Percentiles rank a stretch among this genome's conserved stretches.
Conservation (phyloP, 2,888 invertebrate genomes). For the Elegia similella region DNA sequence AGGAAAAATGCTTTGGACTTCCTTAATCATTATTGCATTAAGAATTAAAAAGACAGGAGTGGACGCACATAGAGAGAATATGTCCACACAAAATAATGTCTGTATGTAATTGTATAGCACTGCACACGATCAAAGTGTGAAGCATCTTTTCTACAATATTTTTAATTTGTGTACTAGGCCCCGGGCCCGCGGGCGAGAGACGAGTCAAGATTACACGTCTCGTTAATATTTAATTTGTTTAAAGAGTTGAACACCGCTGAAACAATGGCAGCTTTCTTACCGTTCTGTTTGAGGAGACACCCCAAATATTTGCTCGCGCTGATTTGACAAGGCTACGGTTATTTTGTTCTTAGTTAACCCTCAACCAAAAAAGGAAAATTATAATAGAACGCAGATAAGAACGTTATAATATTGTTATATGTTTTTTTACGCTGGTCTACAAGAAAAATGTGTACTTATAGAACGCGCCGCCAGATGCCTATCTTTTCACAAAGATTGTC, state of each 20-base stretch:
- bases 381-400: neutral
- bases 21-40: no score
- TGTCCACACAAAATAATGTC: no score
- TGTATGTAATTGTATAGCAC: no score
- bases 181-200: constrained; percentile 28
- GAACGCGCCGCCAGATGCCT: no score
- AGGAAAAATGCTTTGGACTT: no score
- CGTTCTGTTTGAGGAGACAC: constrained; percentile 50
- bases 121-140: neutral
- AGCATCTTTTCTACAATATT: neutral
- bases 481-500: no score
- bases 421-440: no score
- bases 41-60: no score
- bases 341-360: constrained; percentile 17
- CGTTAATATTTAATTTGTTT: constrained; percentile 73
- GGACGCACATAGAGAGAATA: no score
- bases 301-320: constrained; percentile 47
- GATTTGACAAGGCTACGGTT: neutral
- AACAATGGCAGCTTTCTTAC: constrained; percentile 51
- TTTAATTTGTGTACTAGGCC: constrained; percentile 1
- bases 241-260: constrained; percentile 64
- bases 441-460: no score
- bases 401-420: neutral
- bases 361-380: no score
- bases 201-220: constrained; percentile 60